These are phyloP conservation scores for Neolamprologus variostigma DNA, from an alignment of 2,113 vertebrate genomes.

Conservation along the genomic window DNA sequence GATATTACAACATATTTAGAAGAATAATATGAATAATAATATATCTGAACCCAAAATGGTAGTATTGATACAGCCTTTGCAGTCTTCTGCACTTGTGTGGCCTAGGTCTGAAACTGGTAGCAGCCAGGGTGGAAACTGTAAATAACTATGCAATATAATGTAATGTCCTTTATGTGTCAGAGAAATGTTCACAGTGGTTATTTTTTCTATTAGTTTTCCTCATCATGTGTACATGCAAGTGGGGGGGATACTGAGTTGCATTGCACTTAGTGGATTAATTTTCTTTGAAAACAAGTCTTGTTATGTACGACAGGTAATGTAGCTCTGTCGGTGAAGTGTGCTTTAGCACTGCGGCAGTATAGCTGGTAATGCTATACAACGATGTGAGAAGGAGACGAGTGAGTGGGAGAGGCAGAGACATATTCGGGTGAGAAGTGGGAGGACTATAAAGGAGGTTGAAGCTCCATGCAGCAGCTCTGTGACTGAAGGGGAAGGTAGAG, in stretches of 20 bases:
- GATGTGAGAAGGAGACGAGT: background rate
- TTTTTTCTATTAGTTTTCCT: background rate
- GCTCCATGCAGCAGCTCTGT: conserved; percentile 22
- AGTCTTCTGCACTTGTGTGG: background rate
- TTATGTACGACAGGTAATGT: background rate
- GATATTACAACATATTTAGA: background rate
- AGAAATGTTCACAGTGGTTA: background rate
- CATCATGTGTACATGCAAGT: background rate
- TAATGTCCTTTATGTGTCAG: background rate
- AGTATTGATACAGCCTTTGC: background rate
- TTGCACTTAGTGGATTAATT: background rate
- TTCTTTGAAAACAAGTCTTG: background rate
- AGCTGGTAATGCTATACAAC: background rate
- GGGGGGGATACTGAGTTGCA: background rate
- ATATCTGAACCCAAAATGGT: background rate
- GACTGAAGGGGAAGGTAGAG: conserved; percentile 42
- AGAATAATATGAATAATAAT: background rate
- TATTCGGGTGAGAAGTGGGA: conserved; percentile 55
- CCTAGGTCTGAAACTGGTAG: background rate
- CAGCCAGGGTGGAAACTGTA: background rate
- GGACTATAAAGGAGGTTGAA: conserved; percentile 44
- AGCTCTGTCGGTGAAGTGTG: background rate
- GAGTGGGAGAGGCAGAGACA: conserved; percentile 38
- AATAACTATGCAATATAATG: background rate
- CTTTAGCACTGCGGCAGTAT: background rate